phyloP scores from a whole-genome alignment of 2,888 invertebrate genomes.

The Griposia aprilina region DNA sequence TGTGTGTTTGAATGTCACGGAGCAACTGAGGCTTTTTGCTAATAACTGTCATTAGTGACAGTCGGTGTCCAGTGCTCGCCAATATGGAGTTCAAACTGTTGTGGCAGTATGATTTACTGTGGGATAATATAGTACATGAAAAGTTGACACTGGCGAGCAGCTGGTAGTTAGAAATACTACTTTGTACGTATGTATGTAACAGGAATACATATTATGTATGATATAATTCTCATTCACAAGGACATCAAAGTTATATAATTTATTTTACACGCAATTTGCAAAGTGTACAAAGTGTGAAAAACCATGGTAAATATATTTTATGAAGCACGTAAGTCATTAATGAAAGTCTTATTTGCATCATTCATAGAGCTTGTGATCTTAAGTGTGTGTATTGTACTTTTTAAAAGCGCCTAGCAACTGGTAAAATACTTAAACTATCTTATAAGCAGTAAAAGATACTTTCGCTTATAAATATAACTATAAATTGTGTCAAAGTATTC shows the following conservation, averaged over 20 bases:
- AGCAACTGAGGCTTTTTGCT: constrained; percentile 16
- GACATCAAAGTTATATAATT: not conserved
- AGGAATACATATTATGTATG: not conserved
- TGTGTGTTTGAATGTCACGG: constrained; percentile 49
- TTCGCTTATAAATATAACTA: not conserved
- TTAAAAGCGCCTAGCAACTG: not conserved
- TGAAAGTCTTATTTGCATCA: constrained; percentile 1
- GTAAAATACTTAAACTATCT: not conserved
- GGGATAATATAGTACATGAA: not conserved
- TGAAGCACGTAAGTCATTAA: not conserved
- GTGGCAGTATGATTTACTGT: not conserved
- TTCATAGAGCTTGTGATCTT: not conserved
- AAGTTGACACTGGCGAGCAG: not conserved
- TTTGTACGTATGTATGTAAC: not conserved
- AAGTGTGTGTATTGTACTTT: not conserved
- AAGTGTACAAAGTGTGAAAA: not conserved
- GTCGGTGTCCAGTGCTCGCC: constrained; percentile 1
- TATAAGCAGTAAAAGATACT: not conserved
- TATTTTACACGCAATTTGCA: not conserved
- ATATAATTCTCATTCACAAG: not conserved
- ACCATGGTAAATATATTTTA: not conserved
- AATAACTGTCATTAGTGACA: constrained; percentile 23
- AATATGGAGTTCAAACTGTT: no score
- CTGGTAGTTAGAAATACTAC: not conserved
- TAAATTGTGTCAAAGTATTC: not conserved